phyloP scores from a whole-genome alignment of 2,888 invertebrate genomes.

The Stenurella melanura region DNA sequence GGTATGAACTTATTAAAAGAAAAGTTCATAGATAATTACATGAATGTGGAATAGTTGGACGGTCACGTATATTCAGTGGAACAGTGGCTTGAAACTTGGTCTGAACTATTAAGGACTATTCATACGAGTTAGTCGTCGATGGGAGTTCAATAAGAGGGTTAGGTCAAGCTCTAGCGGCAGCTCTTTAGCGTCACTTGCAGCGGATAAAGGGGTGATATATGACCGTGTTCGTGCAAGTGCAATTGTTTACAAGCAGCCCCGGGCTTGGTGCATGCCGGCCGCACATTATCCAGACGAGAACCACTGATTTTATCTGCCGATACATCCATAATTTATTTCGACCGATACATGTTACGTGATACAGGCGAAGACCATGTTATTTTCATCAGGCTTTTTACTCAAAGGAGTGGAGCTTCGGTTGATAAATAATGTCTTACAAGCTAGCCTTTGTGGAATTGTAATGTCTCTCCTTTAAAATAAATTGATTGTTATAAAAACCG shows the following conservation, averaged over 20 bases:
- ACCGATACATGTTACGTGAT: slow-evolving; percentile 58
- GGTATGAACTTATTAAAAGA: not conserved
- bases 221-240: slow-evolving; percentile 56
- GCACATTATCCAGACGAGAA: slow-evolving; percentile 54
- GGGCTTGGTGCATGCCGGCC: slow-evolving; percentile 54
- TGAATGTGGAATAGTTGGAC: not conserved
- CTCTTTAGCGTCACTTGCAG: slow-evolving; percentile 57
- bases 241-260: slow-evolving; percentile 56
- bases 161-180: slow-evolving; percentile 52
- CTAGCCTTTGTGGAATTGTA: slow-evolving; percentile 45
- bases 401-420: slow-evolving; percentile 44
- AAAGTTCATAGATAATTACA: not conserved
- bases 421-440: slow-evolving; percentile 49
- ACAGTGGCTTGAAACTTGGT: not conserved
- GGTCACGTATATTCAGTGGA: not conserved
- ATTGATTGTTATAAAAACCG: slow-evolving; percentile 18
- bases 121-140: slow-evolving; percentile 54
- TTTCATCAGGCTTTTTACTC: slow-evolving; percentile 42
- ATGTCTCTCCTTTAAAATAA: slow-evolving; percentile 22
- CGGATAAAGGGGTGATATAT: slow-evolving; percentile 58
- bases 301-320: slow-evolving; percentile 53
- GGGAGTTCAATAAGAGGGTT: slow-evolving; percentile 57
- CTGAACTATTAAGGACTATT: slow-evolving; percentile 36
- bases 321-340: slow-evolving; percentile 56
- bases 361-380: slow-evolving; percentile 47